These are phyloP conservation scores for Stictonetta naevosa DNA, from an alignment of 2,113 vertebrate genomes.

Conservation along the genomic window DNA sequence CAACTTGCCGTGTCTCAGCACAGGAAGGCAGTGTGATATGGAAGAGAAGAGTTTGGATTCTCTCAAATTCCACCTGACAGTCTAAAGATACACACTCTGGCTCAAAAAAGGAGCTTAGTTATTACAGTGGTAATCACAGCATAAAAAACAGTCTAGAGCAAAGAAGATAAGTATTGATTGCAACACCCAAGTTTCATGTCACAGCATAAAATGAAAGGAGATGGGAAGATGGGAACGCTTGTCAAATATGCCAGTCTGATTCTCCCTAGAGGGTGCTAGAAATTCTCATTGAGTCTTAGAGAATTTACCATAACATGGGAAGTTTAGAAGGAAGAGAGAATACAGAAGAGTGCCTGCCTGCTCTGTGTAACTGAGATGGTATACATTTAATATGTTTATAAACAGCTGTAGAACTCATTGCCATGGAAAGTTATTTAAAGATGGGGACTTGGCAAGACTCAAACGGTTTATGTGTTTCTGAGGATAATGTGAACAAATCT, in stretches of 20 bases:
- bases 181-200: conserved; percentile 51
- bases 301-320: conserved; percentile 7
- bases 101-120: conserved; percentile 7
- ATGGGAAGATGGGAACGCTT: conserved; percentile 40
- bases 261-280: conserved; percentile 46
- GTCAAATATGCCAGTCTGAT: conserved; percentile 34
- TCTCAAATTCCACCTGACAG: not conserved
- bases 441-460: conserved; percentile 14
- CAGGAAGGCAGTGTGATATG: not conserved
- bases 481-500: conserved; percentile 64
- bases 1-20: not conserved
- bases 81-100: not conserved
- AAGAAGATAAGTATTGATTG: conserved; percentile 60
- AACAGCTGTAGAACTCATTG: conserved; percentile 51
- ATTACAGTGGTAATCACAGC: conserved; percentile 19
- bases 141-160: conserved; percentile 25
- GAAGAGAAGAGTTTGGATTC: not conserved
- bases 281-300: conserved; percentile 31
- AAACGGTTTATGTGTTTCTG: conserved; percentile 21
- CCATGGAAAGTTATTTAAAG: conserved; percentile 61
- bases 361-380: conserved; percentile 38
- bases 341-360: not conserved
- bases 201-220: conserved; percentile 38
- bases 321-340: conserved; percentile 8
- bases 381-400: conserved; percentile 45